Base-by-base conservation (phyloP, 2,888 invertebrate genomes). In the Malthinus seriepunctatus region DNA sequence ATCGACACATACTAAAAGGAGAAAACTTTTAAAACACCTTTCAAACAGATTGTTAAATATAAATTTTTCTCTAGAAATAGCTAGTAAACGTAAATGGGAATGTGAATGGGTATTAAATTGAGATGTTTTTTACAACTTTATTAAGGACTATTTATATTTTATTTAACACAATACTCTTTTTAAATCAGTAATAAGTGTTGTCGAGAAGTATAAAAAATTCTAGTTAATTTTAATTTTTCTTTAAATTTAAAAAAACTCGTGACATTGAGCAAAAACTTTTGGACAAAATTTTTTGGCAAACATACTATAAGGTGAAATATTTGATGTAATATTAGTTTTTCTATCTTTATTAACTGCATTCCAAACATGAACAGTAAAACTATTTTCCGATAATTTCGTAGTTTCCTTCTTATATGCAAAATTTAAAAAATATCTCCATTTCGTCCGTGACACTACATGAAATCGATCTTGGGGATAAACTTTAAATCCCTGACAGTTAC, bases 391-490 rank as follows among this genome's bases (percentile, higher is more conserved):
- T 42, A 71, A 62, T 8, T 72, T 71, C 59, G 76, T 68, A 5
- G 78, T 73, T 48, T 67, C 73, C 54, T 84, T 75, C 0, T 78
- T 67, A 35, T 79, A 69, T 8, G 78, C 71, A 0, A 75, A 72
- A 37, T 81, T 76, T 68, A 89, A 89, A 71, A 87, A 90, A 61
- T 82, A 73, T 1, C 73, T 73, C 84, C 87, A 88, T 6, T 84
- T 73, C 55, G 74, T 73, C 81, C 86, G 89, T 34, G 80, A 80
- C 15, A 90, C 79, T 0, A 89, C 87, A 73, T 89, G 90, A 71
- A 91, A 89, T 8, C 82, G 78, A 9, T 83, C 80, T 0, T 84
- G 83, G 0, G 86, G 82, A 65, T 83, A 86, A 0, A 91, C 86
- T 54, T 79, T 82, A 67, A 90, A 88, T 3, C 87, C 86, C 15